phyloP scores from a whole-genome alignment of 2,888 invertebrate species.

The Phortica magna region DNA sequence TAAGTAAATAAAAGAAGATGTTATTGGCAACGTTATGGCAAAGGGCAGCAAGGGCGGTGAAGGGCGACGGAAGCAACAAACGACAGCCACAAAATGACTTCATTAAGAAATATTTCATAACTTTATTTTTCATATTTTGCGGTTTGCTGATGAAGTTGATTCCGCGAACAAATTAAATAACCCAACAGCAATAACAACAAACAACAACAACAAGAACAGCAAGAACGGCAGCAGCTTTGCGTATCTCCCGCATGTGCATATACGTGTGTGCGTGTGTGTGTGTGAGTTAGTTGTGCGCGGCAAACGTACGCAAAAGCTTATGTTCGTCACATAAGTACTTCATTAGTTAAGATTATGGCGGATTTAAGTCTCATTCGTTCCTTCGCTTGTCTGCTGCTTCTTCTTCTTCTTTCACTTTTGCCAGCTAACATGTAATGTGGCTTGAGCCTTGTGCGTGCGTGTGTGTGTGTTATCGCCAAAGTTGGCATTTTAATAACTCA shows the following conservation, averaged over 20 bases:
- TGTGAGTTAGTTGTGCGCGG: slow-evolving; percentile 4
- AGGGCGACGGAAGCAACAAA: slow-evolving; percentile 42
- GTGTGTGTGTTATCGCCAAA: slow-evolving; percentile 24
- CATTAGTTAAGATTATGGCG: slow-evolving; percentile 33
- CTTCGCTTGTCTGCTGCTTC: background rate
- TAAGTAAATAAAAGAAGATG: no score
- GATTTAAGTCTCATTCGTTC: slow-evolving; percentile 11
- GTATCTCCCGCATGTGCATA: slow-evolving; percentile 12
- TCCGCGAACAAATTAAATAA: slow-evolving; percentile 67
- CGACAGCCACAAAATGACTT: slow-evolving; percentile 68
- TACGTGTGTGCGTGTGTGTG: background rate
- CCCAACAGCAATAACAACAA: slow-evolving; percentile 36
- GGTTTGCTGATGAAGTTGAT: slow-evolving; percentile 41
- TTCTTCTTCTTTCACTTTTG: background rate
- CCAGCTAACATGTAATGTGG: background rate
- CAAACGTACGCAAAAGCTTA: slow-evolving; percentile 27
- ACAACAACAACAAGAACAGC: slow-evolving; percentile 35
- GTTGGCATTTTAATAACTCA: slow-evolving; percentile 33
- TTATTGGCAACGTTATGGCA: background rate
- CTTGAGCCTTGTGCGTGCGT: background rate
- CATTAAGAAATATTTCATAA: slow-evolving; percentile 66
- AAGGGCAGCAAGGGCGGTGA: slow-evolving; percentile 25
- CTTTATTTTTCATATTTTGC: slow-evolving; percentile 34
- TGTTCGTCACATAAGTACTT: slow-evolving; percentile 34
- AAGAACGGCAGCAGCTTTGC: background rate